Conservation (phyloP, 2,888 invertebrate species). For the Heteropelma amictum region DNA sequence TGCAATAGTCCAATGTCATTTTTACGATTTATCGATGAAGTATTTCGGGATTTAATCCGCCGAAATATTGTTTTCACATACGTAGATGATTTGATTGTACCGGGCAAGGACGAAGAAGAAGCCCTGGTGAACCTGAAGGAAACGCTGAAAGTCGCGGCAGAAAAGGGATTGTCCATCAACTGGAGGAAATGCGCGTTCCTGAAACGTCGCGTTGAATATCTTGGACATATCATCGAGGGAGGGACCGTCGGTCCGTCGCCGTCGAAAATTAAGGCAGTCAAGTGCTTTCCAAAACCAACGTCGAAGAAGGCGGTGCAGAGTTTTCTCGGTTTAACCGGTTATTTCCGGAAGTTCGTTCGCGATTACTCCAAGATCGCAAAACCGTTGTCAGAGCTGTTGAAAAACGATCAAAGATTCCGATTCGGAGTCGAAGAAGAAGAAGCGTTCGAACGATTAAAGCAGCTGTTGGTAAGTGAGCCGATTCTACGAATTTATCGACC, state of each 20-base stretch:
- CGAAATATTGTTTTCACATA: constrained; percentile 39
- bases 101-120: constrained; percentile 41
- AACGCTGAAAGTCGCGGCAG: constrained; percentile 47
- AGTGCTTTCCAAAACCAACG: constrained; percentile 64
- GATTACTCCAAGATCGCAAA: constrained; percentile 68
- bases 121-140: constrained; percentile 43
- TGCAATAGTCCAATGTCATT: constrained; percentile 49
- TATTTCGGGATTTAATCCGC: constrained; percentile 43
- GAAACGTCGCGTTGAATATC: constrained; percentile 52
- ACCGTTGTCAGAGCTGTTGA: constrained; percentile 66
- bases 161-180: constrained; percentile 53
- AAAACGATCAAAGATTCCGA: constrained; percentile 15
- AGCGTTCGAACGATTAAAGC: constrained; percentile 31
- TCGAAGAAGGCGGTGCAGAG: constrained; percentile 63
- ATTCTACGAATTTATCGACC: constrained; percentile 30
- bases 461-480: constrained; percentile 27
- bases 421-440: constrained; percentile 1
- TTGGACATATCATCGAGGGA: constrained; percentile 65
- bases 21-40: constrained; percentile 43
- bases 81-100: constrained; percentile 53
- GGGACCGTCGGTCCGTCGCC: constrained; percentile 63
- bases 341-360: constrained; percentile 70
- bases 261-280: constrained; percentile 63
- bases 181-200: constrained; percentile 59
- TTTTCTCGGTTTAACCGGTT: constrained; percentile 69